A percentile compares a stretch with the other conserved stretches of the same genome.
Evolutionary conservation across 2,113 vertebrate species (phyloP).

Genomic region (Bos indicus): DNA sequence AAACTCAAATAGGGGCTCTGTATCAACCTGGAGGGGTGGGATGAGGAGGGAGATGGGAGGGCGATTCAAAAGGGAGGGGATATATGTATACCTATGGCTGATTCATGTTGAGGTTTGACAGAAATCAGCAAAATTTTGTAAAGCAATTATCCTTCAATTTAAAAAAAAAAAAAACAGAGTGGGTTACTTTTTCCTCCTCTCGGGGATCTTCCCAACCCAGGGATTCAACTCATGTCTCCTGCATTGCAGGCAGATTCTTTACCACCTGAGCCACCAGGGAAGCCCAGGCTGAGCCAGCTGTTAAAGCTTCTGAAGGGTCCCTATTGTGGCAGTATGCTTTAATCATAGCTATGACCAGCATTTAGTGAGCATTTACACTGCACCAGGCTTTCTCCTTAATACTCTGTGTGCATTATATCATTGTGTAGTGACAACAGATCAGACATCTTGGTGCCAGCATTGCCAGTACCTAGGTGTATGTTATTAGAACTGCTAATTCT

Average conservation of each 20-base stretch:
- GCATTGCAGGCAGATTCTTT: background rate
- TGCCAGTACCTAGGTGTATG: background rate
- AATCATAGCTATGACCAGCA: background rate
- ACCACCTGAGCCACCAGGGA: background rate
- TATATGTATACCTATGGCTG: background rate
- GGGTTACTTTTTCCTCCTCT: background rate
- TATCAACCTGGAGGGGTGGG: background rate
- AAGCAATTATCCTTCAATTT: background rate
- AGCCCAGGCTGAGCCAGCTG: background rate
- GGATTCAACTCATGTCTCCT: background rate
- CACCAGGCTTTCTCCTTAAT: background rate
- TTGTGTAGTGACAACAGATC: background rate
- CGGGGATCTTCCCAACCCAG: background rate
- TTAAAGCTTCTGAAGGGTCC: background rate
- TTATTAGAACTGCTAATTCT: background rate
- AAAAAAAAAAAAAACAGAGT: background rate
- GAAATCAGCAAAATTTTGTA: background rate
- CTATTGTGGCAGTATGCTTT: background rate
- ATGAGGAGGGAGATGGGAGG: background rate
- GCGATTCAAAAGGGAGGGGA: background rate
- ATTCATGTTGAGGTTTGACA: background rate
- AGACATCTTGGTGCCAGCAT: background rate
- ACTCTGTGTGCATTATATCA: background rate
- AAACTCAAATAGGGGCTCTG: background rate
- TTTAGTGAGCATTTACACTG: background rate